These are phyloP conservation scores for human DNA, from an alignment of 2,113 vertebrate genomes.

Conservation along the genomic window DNA sequence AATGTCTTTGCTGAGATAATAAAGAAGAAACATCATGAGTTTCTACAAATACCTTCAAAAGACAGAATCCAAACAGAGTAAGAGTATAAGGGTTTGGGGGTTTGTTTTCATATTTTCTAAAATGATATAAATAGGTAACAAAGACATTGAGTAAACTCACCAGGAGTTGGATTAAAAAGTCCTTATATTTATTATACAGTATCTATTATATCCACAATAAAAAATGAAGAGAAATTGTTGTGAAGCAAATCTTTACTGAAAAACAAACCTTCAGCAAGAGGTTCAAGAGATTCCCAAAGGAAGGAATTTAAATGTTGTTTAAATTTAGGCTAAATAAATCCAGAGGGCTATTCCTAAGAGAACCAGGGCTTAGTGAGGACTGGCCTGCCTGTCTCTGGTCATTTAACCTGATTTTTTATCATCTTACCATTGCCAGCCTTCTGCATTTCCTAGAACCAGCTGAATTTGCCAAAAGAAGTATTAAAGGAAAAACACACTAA, in stretches of 20 bases:
- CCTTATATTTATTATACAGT: background rate
- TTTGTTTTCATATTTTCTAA: background rate
- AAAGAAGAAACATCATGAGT: background rate
- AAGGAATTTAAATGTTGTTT: constrained; percentile 38
- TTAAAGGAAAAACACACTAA: background rate
- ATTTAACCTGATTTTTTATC: background rate
- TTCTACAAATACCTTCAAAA: background rate
- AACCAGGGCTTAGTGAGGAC: background rate
- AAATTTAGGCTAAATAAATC: background rate
- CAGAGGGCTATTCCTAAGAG: background rate
- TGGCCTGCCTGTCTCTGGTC: background rate
- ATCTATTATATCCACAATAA: background rate
- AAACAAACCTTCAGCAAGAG: background rate
- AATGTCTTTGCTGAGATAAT: background rate
- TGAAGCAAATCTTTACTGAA: constrained; percentile 30
- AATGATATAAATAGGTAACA: background rate
- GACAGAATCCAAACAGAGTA: background rate
- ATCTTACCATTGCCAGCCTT: background rate
- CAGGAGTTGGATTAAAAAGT: background rate
- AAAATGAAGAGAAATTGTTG: background rate
- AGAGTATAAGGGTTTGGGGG: background rate
- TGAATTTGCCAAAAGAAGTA: background rate
- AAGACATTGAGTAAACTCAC: background rate
- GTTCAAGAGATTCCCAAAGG: background rate
- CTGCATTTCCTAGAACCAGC: background rate